Base-by-base conservation (phyloP, 2,113 vertebrate species). In the Spermophilus dauricus region DNA sequence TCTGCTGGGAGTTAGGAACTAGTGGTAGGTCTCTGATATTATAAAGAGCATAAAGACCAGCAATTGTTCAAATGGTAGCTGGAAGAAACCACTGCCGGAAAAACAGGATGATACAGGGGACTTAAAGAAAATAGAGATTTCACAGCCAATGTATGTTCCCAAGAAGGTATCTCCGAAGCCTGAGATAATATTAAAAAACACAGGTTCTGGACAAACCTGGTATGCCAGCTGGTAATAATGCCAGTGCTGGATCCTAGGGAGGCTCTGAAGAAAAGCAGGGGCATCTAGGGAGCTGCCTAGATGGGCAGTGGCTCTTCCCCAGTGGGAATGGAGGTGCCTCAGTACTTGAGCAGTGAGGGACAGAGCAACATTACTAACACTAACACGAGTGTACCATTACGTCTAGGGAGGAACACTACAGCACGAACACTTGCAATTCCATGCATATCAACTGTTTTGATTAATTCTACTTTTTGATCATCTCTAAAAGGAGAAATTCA, bases 401-500 rank as follows among this genome's bases (percentile, higher is more conserved):
- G 69, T 83, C 8, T 3, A 37, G 28, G 45, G 48, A 91, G 26
- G 65, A 48, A 37, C 17, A 34, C 13, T 14, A 51, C 0, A 13
- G 26, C 45, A 96, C 7, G 69, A 42, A 76, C 10, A 37, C 26
- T 58, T 58, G 73, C 70, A 92, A 8, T 75, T 77, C 32, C 22
- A 86, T 28, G n/a, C 16, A 86, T 22, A 37, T 1, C 37, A 37
- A 75, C 26, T 39, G 77, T 88, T 84, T 80, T 87, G 37, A 89
- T 75, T 51, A 58, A 69, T 51, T 80, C 53, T 2, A 92, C 7
- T 89, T 97, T 91, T 72, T 45, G 75, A 34, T 26, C 34, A 94
- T 63, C 77, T 96, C 97, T 53, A 92, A 37, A 86, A 4, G 81
- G 92, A 95, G 82, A 83, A 91, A 77, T 20, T 67, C 72, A 94